phyloP scores from a whole-genome alignment of 2,113 vertebrate species.

The Hippocampus comes region DNA sequence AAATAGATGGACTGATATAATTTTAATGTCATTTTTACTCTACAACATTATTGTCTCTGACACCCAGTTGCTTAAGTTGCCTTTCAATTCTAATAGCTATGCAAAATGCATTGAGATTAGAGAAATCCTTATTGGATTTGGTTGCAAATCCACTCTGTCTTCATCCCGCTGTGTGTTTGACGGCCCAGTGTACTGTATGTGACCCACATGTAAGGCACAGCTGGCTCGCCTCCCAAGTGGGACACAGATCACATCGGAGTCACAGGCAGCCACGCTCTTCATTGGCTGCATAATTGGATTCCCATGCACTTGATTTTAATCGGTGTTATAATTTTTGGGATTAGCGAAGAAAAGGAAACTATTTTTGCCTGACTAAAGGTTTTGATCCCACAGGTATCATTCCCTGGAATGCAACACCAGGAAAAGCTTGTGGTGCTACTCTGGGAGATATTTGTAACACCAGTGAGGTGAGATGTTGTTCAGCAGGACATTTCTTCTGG shows the following conservation, averaged over 20 bases:
- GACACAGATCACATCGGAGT: constrained; percentile 49
- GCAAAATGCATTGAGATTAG: constrained; percentile 26
- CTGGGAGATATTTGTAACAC: constrained; percentile 92
- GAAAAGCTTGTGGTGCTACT: constrained; percentile 87
- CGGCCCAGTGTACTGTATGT: constrained; percentile 38
- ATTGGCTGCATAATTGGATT: constrained; percentile 25
- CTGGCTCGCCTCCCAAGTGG: constrained; percentile 47
- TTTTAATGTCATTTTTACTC: background rate
- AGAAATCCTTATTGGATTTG: constrained; percentile 22
- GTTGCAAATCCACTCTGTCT: constrained; percentile 25
- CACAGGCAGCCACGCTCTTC: constrained; percentile 33
- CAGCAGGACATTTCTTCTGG: background rate
- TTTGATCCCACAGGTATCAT: constrained; percentile 81
- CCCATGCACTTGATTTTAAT: background rate
- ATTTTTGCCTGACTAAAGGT: background rate
- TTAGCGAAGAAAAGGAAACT: background rate
- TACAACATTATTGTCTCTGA: background rate
- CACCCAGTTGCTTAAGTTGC: background rate
- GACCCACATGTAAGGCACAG: constrained; percentile 62
- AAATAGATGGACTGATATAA: too few relatives aligned
- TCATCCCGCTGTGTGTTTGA: constrained; percentile 31
- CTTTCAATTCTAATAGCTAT: constrained; percentile 4
- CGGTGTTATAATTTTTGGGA: background rate
- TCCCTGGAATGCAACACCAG: constrained; percentile 89
- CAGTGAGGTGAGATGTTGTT: constrained; percentile 80